A percentile compares a stretch with the other conserved stretches of the same genome.
Conservation (phyloP, 2,113 vertebrate species). For the Indri indri region DNA sequence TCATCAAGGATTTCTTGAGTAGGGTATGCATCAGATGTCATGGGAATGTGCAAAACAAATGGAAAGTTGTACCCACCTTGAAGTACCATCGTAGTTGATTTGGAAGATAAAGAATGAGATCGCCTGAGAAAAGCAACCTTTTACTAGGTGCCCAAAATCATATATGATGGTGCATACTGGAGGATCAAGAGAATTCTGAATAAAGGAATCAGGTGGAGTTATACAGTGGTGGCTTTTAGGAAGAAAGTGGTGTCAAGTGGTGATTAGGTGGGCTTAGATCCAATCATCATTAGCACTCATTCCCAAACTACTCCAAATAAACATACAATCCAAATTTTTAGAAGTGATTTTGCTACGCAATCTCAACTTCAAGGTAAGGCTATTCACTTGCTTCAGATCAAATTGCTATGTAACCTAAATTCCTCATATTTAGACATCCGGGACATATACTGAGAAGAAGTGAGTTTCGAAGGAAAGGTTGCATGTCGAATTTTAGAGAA, state of each 20-base stretch:
- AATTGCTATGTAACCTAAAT: neutral
- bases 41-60: neutral
- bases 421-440: neutral
- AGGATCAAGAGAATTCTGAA: neutral
- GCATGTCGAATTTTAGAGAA: neutral
- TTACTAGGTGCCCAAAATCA: neutral
- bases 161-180: neutral
- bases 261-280: neutral
- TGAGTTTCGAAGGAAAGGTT: slow-evolving; percentile 12
- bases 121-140: neutral
- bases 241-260: neutral
- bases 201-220: neutral
- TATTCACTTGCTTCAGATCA: neutral
- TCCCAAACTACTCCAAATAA: neutral
- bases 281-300: neutral
- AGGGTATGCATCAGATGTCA: neutral
- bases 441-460: neutral
- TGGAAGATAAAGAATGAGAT: slow-evolving; percentile 29
- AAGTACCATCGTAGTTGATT: neutral
- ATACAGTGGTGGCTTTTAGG: neutral
- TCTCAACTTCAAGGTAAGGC: neutral
- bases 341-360: neutral
- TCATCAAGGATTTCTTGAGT: slow-evolving; percentile 8
- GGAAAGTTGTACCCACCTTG: neutral
- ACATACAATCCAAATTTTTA: neutral